Conservation (phyloP, 2,888 invertebrate species). For the Hymenopus coronatus region DNA sequence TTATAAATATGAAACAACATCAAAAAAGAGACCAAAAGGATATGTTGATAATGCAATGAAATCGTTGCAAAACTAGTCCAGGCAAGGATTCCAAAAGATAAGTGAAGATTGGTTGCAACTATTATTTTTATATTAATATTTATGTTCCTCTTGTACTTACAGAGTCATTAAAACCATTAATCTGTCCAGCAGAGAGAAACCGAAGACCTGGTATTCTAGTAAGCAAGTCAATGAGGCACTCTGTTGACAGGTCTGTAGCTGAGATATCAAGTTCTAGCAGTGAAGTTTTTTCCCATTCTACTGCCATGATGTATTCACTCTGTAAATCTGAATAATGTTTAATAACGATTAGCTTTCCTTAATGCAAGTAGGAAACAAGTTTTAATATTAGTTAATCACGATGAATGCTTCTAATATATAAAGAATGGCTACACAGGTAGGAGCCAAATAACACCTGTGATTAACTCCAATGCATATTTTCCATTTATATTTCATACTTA, state of each 20-base stretch:
- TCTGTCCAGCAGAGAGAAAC: conserved; percentile 92
- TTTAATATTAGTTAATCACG: background rate
- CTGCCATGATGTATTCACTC: conserved; percentile 89
- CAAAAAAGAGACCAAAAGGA: too few species aligned
- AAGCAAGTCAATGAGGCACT: conserved; percentile 90
- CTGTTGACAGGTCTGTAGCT: conserved; percentile 92
- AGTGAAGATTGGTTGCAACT: too few species aligned
- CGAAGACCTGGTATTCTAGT: conserved; percentile 79
- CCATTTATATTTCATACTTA: too few species aligned
- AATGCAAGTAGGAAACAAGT: background rate
- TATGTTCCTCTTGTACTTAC: conserved; percentile 46
- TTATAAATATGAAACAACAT: background rate
- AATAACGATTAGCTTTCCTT: background rate
- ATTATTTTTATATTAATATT: too few species aligned
- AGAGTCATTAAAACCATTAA: conserved; percentile 95
- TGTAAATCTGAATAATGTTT: conserved; percentile 66
- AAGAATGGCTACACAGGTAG: too few species aligned
- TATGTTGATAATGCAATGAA: too few species aligned
- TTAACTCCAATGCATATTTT: too few species aligned
- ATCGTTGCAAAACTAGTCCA: too few species aligned
- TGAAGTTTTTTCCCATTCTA: conserved; percentile 96
- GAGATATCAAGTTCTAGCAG: conserved; percentile 95
- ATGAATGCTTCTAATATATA: too few species aligned
- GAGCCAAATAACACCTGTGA: too few species aligned
- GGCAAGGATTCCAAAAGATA: too few species aligned